These are phyloP conservation scores for Quiscalus mexicanus DNA, from an alignment of 2,113 vertebrate species.

Conservation along the genomic window DNA sequence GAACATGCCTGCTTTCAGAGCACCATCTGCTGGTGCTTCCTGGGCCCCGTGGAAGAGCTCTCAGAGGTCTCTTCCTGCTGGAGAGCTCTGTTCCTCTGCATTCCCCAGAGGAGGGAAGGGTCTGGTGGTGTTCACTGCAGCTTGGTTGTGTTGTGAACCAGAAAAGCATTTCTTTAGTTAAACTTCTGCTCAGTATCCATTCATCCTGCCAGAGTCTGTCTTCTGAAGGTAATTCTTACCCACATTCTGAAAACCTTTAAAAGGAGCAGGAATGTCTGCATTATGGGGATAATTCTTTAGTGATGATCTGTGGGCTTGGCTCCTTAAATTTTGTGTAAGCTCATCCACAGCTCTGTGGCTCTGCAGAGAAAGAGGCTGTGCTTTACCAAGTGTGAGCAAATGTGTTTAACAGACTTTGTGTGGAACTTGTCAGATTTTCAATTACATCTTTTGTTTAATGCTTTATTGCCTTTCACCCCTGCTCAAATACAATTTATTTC, in stretches of 20 bases:
- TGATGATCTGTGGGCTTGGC: not conserved
- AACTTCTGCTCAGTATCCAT: not conserved
- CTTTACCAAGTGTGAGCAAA: not conserved
- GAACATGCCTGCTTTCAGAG: not conserved
- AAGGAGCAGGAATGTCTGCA: not conserved
- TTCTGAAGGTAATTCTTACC: not conserved
- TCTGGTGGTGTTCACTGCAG: not conserved
- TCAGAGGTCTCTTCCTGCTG: not conserved
- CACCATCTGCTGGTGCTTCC: constrained; percentile 7
- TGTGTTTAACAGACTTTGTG: not conserved
- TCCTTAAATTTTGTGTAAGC: not conserved
- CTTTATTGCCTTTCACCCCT: not conserved
- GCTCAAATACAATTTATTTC: not conserved
- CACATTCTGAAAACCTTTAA: not conserved
- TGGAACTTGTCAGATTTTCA: not conserved
- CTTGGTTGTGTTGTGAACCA: not conserved
- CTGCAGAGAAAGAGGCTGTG: not conserved
- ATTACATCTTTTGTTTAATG: not conserved
- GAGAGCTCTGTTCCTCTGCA: not conserved
- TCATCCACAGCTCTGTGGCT: not conserved
- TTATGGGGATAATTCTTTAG: not conserved
- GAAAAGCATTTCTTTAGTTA: not conserved
- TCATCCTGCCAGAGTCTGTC: not conserved
- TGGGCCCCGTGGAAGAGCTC: not conserved
- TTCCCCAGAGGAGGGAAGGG: not conserved